Evolutionary conservation across 1,140 invertebrate genomes (phyloP), one percentile per base, ranked within the genome.

Genomic region (Wasmannia auropunctata): DNA sequence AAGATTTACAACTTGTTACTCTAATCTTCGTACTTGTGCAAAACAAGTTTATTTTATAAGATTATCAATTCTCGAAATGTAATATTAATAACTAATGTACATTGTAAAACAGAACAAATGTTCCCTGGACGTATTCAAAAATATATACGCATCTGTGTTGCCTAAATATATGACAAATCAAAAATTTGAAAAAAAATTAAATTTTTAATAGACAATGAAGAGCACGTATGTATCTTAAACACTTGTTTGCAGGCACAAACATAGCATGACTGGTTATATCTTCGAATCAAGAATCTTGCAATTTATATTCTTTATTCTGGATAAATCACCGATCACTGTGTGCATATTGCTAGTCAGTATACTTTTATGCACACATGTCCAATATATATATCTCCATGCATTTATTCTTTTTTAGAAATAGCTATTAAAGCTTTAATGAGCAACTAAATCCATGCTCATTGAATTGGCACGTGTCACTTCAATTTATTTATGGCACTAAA

Each of bases 401-500:
- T 54, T 63, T 46, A n/a, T 19, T 74, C 16, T 51, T 11, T 54
- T 85, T 63, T 67, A 40, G 3, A 69, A 69, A 56, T 14, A 81
- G 37, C 7, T 81, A 22, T 22, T 56, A 72, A 43, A 81, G 10
- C 37, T 72, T 10, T 40, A 69, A 70, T 14, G 25, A 43, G 65
- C 28, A 83, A 58, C 25, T 58, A 54, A 74, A 83, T 72, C 67
- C n/a, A 83, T 43, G 11, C 51, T 83, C 54, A 58, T 54, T 72
- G 8, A 72, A 81, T 83, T 83, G 79, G 79, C 54, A 86, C 77
- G 25, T 72, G 28, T 83, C 51, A 80, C 31, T 40, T 81, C 37
- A 70, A 79, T 58, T 86, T n/a, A 70, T 63, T 72, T 58, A 83
- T 86, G 77, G 85, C 85, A 86, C 77, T 83, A 56, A 74, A 86